Percentiles rank a stretch among this genome's conserved stretches.
Evolutionary conservation across 2,888 invertebrate species (phyloP).

Genomic region (Neocrepidodera transversa): DNA sequence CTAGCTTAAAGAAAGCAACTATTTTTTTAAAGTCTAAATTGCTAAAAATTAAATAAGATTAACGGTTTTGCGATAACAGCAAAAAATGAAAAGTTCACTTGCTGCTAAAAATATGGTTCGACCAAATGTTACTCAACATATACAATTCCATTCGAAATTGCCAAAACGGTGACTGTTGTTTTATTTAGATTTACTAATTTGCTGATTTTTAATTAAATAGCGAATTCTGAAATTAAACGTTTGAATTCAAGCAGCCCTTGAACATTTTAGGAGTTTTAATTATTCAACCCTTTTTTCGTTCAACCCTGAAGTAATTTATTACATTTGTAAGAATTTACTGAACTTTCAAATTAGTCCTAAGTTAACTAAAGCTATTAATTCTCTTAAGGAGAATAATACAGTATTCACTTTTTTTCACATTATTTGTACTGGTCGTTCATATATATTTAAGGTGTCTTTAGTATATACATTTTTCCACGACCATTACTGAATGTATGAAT

Average conservation of each 20-base stretch:
- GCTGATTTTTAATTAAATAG: conserved; percentile 16
- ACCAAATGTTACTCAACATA: neutral
- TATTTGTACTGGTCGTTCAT: too few species aligned
- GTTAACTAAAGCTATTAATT: conserved; percentile 13
- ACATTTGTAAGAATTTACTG: conserved; percentile 21
- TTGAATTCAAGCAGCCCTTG: conserved; percentile 16
- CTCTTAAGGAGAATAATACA: neutral
- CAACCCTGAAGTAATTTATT: conserved; percentile 20
- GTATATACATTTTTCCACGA: too few species aligned
- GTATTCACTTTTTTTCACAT: too few species aligned
- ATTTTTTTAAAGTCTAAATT: too few species aligned
- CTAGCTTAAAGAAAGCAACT: too few species aligned
- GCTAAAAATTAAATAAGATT: too few species aligned
- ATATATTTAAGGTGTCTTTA: too few species aligned
- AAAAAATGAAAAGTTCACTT: too few species aligned
- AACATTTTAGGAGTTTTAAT: conserved; percentile 22
- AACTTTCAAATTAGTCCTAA: conserved; percentile 1
- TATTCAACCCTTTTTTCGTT: conserved; percentile 26
- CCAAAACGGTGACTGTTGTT: neutral
- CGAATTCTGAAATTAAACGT: conserved; percentile 13
- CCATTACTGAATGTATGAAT: too few species aligned
- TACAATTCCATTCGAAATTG: neutral
- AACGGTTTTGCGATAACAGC: too few species aligned
- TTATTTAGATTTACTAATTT: neutral
- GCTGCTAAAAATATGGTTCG: too few species aligned